phyloP scores from a whole-genome alignment of 1,140 invertebrate species.

The Drosophila simulans region DNA sequence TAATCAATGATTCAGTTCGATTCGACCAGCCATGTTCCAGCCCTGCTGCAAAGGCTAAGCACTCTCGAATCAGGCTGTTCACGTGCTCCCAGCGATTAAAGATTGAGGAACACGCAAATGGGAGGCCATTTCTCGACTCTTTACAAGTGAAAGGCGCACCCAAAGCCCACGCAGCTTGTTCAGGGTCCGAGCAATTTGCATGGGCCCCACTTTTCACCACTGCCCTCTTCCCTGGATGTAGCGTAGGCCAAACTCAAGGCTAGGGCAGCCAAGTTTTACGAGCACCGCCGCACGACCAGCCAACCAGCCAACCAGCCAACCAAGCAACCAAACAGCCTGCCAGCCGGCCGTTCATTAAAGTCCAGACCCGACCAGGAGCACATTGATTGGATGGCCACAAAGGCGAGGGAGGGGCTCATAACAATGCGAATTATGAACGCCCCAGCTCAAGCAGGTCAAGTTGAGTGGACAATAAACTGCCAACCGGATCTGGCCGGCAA shows the following conservation, averaged over 20 bases:
- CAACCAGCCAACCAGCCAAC: constrained; percentile 15
- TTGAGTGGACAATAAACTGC: constrained; percentile 76
- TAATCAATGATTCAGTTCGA: constrained; percentile 49
- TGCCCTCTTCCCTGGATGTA: neutral
- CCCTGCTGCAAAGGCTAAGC: neutral
- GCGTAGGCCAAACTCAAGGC: constrained; percentile 43
- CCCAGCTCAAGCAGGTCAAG: constrained; percentile 64
- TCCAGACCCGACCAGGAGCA: constrained; percentile 35
- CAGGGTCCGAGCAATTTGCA: constrained; percentile 59
- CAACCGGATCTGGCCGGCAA: constrained; percentile 59
- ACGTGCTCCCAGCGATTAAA: constrained; percentile 67
- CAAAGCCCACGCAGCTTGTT: constrained; percentile 35
- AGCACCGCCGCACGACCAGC: constrained; percentile 41
- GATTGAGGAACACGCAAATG: constrained; percentile 56
- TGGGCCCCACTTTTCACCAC: constrained; percentile 6
- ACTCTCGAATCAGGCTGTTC: constrained; percentile 39
- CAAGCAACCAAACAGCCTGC: constrained; percentile 11
- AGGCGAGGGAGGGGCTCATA: constrained; percentile 19
- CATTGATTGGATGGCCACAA: constrained; percentile 50
- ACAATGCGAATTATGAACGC: constrained; percentile 75
- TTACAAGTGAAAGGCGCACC: constrained; percentile 63
- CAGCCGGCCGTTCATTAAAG: constrained; percentile 40
- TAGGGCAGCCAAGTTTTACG: constrained; percentile 46
- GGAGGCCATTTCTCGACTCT: constrained; percentile 36
- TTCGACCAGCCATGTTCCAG: constrained; percentile 12